phyloP scores from a whole-genome alignment of 1,140 invertebrate genomes.

The Calliphora vicina region DNA sequence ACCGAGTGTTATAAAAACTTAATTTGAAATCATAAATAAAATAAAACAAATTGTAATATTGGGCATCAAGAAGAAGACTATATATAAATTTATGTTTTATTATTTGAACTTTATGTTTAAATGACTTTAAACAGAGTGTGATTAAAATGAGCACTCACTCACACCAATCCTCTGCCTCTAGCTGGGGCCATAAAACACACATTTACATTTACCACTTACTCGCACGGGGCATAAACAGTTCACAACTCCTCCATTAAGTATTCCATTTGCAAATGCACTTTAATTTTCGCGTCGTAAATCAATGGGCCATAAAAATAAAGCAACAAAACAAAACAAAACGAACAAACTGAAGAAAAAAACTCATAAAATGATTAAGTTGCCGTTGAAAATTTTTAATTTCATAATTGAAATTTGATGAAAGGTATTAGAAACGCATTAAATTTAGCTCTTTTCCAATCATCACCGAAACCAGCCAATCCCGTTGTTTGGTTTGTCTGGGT shows the following conservation, averaged over 20 bases:
- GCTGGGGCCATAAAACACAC: neutral
- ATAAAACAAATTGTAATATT: neutral
- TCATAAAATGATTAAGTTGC: conserved; percentile 33
- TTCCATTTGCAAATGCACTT: conserved; percentile 41
- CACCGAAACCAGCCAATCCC: neutral
- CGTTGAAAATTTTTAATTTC: conserved; percentile 34
- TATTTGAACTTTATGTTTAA: neutral
- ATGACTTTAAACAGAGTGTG: neutral
- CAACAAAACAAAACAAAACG: neutral
- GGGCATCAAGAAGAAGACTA: neutral
- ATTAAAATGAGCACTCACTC: neutral
- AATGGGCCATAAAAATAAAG: conserved; percentile 30
- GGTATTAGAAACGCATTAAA: conserved; percentile 30
- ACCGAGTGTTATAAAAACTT: neutral
- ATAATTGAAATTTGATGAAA: conserved; percentile 34
- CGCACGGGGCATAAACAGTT: no score
- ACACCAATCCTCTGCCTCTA: neutral
- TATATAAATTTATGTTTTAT: neutral
- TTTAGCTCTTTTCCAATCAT: neutral
- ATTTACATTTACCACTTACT: neutral
- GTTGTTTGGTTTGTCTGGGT: neutral
- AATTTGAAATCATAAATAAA: neutral
- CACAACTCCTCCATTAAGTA: conserved; percentile 22
- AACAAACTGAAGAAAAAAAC: no score
- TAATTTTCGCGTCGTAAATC: conserved; percentile 40